phyloP scores from a whole-genome alignment of 2,113 vertebrate species.

The Aptenodytes forsteri region DNA sequence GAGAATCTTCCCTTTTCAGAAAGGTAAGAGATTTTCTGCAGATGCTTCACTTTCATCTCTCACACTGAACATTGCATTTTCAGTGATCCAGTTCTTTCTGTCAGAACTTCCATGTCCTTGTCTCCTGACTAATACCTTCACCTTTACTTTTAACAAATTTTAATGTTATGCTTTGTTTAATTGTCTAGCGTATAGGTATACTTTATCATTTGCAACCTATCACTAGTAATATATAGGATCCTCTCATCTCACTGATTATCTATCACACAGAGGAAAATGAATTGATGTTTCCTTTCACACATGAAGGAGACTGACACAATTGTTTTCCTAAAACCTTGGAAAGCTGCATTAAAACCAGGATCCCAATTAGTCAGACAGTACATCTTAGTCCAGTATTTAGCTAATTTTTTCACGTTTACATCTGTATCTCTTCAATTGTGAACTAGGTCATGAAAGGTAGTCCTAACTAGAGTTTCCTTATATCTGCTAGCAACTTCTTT shows the following conservation, averaged over 20 bases:
- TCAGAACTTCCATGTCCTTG: neutral
- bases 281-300: neutral
- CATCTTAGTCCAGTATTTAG: neutral
- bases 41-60: neutral
- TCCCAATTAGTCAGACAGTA: neutral
- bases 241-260: neutral
- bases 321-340: neutral
- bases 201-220: neutral
- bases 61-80: neutral
- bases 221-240: neutral
- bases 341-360: neutral
- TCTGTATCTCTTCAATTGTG: neutral
- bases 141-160: neutral
- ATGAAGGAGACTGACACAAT: neutral
- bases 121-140: neutral
- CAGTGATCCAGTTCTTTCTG: neutral
- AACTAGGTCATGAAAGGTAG: neutral
- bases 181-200: neutral
- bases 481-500: neutral
- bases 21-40: neutral
- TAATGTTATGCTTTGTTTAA: neutral
- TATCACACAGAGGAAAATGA: neutral
- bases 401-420: neutral
- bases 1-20: neutral
- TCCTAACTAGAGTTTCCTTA: neutral